Evolutionary conservation across 2,113 vertebrate genomes (phyloP).

Genomic region (Myotis yumanensis): DNA sequence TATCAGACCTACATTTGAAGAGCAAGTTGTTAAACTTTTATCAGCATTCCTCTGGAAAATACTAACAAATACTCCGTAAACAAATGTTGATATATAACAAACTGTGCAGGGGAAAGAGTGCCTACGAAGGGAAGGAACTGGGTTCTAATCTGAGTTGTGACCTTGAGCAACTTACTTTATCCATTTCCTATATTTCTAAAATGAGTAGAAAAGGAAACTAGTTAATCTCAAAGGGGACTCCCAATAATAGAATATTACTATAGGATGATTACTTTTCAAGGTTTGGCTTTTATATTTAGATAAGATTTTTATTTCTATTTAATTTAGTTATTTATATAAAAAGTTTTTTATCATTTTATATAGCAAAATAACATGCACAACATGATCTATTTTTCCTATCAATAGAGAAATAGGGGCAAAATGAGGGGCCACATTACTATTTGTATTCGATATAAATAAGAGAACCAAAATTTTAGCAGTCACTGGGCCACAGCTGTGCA

Average conservation of each 20-base stretch:
- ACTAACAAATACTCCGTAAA: background rate
- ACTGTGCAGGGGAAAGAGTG: background rate
- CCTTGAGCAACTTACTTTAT: background rate
- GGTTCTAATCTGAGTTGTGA: background rate
- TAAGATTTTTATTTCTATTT: slow-evolving; percentile 17
- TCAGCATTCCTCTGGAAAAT: background rate
- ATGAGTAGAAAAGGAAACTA: background rate
- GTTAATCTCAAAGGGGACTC: background rate
- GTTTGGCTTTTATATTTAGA: background rate
- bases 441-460: background rate
- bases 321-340: background rate
- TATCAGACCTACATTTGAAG: background rate
- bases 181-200: background rate
- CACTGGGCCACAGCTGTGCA: background rate
- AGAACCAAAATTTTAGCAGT: background rate
- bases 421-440: background rate
- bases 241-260: background rate
- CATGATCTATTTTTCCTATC: background rate
- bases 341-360: background rate
- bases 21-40: background rate
- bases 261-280: background rate
- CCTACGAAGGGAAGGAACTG: background rate
- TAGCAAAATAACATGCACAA: background rate
- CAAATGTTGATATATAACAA: background rate
- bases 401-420: background rate